phyloP scores from a whole-genome alignment of 1,140 invertebrate genomes.

The Eurosta solidaginis region DNA sequence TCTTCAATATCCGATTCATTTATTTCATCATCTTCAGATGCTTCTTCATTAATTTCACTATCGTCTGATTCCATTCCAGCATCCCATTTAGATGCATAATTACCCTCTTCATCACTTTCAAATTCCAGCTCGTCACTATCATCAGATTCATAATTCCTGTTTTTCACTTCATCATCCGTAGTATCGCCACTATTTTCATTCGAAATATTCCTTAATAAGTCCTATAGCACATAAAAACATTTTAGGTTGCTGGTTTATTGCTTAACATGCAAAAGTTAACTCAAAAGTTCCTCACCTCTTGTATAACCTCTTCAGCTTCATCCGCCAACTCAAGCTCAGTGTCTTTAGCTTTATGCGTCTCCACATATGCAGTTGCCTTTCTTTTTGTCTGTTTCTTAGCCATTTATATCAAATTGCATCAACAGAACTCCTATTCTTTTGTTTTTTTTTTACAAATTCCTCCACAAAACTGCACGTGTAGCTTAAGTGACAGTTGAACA shows the following conservation, averaged over 20 bases:
- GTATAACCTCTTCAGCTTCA: not conserved
- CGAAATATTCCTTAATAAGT: slow-evolving; percentile 41
- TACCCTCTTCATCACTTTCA: slow-evolving; percentile 63
- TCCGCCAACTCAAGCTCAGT: not conserved
- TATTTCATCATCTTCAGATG: slow-evolving; percentile 37
- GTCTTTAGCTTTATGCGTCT: not conserved
- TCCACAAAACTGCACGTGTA: not conserved
- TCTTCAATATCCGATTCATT: slow-evolving; percentile 41
- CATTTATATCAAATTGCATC: not conserved
- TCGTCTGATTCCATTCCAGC: slow-evolving; percentile 38
- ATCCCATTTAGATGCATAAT: slow-evolving; percentile 45
- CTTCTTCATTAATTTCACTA: slow-evolving; percentile 42
- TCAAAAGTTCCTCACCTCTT: not conserved
- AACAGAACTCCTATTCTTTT: not conserved
- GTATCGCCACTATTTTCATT: slow-evolving; percentile 46
- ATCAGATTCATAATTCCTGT: slow-evolving; percentile 64
- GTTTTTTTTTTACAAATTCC: not conserved
- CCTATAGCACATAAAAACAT: not conserved
- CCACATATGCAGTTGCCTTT: not conserved
- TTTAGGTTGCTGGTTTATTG: no score
- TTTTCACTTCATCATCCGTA: slow-evolving; percentile 58
- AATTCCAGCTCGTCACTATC: slow-evolving; percentile 62
- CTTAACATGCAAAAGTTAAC: no score
- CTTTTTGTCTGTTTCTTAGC: slow-evolving; percentile 2
- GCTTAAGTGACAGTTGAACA: not conserved